Percentiles rank a stretch among this genome's conserved stretches.
Conservation (phyloP, 1,140 invertebrate genomes). For the Aphis craccivora region DNA sequence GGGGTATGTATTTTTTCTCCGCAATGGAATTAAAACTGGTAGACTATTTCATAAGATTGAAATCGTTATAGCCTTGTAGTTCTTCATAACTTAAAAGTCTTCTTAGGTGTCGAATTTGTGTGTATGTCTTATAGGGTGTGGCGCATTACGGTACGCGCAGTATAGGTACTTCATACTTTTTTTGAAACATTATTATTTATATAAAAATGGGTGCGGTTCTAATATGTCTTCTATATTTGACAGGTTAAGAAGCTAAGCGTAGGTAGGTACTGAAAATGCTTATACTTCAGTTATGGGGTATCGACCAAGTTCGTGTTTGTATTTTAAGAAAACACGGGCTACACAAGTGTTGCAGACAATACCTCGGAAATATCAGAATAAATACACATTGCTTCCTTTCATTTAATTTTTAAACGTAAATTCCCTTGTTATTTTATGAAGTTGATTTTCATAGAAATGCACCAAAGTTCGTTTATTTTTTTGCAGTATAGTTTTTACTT, state of each 20-base stretch:
- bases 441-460: background rate
- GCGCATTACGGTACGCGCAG: background rate
- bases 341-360: background rate
- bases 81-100: slow-evolving; percentile 41
- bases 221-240: slow-evolving; percentile 56
- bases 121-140: slow-evolving; percentile 28
- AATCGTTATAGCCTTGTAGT: background rate
- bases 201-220: slow-evolving; percentile 54
- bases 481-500: background rate
- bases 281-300: slow-evolving; percentile 17
- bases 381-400: background rate
- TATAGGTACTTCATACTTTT: background rate
- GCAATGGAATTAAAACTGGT: slow-evolving; percentile 15
- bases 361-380: background rate
- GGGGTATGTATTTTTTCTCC: background rate
- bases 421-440: background rate
- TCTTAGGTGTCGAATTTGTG: slow-evolving; percentile 32
- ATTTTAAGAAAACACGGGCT: background rate
- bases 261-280: slow-evolving; percentile 26
- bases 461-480: background rate
- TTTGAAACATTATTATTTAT: slow-evolving; percentile 40
- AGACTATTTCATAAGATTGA: slow-evolving; percentile 18
- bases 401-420: background rate
- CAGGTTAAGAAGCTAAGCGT: slow-evolving; percentile 23
- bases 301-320: background rate